Evolutionary conservation across 2,797 vertebrate genomes (phyloP), one percentile per base, ranked within the genome.

Genomic region (Coendou prehensilis): DNA sequence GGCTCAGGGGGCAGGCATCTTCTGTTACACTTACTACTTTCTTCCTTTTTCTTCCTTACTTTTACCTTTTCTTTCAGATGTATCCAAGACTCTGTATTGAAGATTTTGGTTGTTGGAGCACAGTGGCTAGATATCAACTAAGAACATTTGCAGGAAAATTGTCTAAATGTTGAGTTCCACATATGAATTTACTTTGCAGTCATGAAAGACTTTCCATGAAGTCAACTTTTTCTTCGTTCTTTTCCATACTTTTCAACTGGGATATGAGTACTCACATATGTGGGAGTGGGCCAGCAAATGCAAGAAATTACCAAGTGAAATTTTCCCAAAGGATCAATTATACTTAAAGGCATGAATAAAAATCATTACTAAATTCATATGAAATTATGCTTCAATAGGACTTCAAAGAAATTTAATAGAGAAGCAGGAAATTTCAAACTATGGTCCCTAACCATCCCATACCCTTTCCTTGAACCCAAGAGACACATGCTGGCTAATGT

Each of bases 291-390:
- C 22, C 76, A 87, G 45, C 6, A 89, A 89, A 30, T 64, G 0
- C 50, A 89, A 89, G 76, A 94, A 91, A 87, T 69, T 59, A 83
- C 41, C 13, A 3, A 18, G 47, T 45, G 56, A 81, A n/a, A 45
- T 69, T 64, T 78, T 45, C 75, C 69, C 17, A 52, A 75, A 78
- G 71, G 93, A 67, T 61, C 57, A 80, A 52, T 69, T 87, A 47
- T 61, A 79, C 56, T 71, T 91, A n/a, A 81, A 91, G 59, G 84
- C 22, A 87, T 94, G 37, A 84, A 92, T 64, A 76, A 96, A 93
- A 88, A 37, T 86, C 23, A 78, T 71, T 50, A 57, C 87, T 78
- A 80, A 78, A 83, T 22, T 87, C 63, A 28, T 28, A 78, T 76
- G 30, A 73, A 91, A 61, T 95, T 91, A 80, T 83, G 1, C 85